Evolutionary conservation across 2,888 invertebrate genomes (phyloP), one percentile per base, ranked within the genome.

Genomic region (Cetonia aurata): DNA sequence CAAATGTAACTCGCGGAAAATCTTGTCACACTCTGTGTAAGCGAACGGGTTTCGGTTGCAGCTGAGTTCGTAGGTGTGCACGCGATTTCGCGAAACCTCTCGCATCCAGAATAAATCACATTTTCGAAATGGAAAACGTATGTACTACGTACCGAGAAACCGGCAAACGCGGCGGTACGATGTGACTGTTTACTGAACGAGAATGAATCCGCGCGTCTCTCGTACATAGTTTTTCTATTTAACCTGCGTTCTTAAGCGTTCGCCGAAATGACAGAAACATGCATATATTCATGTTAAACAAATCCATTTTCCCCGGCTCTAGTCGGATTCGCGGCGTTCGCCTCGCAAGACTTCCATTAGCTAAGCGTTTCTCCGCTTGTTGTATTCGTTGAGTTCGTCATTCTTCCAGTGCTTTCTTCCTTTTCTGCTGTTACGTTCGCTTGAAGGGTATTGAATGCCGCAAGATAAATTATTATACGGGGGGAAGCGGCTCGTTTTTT

Each of bases 141-240:
- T 69, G 69, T 69, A 33, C 25, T 69, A 37, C 42, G 50, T 50
- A 57, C 57, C n/a, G 10, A 57, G 57, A 17, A 42, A n/a, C 41
- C n/a, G 19, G 57, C 42, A n/a, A n/a, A 42, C 37, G 19, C 8
- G 17, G 42, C 42, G 15, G n/a, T n/a, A n/a, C 15, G 8, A 33
- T 33, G 4, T 50, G 62, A 37, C 48, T 66, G 41, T 66, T 66
- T 52, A 52, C 46, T 67, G 67, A 67, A 56, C 55, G 33, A 19
- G 41, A 57, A 59, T 59, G 69, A 50, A 33, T 48, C 59, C 19
- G 19, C 57, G 57, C 37, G 9, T 19, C 13, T 59, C 48, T 69
- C 50, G 67, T 44, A 69, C 69, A 69, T 69, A 69, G 69, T 69
- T 69, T 69, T 59, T 69, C 69, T 59, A 52, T 59, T 69, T 69